A percentile compares a stretch with the other conserved stretches of the same genome.
phyloP scores from a whole-genome alignment of 2,113 vertebrate species.

The Lutjanus erythropterus region DNA sequence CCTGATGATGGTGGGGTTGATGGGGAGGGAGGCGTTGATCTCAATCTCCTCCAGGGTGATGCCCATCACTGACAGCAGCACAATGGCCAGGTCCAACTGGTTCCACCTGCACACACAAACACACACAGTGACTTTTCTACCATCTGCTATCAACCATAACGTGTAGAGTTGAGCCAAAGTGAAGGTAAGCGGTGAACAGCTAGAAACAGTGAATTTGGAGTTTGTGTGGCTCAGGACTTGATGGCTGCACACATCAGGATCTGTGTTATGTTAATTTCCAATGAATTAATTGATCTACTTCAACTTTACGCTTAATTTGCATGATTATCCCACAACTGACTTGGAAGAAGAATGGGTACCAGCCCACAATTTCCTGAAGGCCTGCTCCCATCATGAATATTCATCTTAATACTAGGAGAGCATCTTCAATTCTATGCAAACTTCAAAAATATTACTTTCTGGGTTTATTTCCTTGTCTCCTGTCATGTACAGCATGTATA shows the following conservation, averaged over 20 bases:
- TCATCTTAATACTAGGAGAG: slow-evolving; percentile 26
- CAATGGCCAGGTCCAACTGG: slow-evolving; percentile 96
- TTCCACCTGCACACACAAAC: slow-evolving; percentile 90
- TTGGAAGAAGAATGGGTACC: slow-evolving; percentile 32
- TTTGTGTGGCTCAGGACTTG: slow-evolving; percentile 1
- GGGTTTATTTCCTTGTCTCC: too few relatives aligned
- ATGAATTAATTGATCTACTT: slow-evolving; percentile 65
- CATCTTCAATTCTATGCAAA: neutral
- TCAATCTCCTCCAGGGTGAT: slow-evolving; percentile 98
- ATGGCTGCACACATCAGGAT: slow-evolving; percentile 4
- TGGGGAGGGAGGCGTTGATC: slow-evolving; percentile 96
- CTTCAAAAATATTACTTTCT: neutral
- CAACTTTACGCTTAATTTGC: slow-evolving; percentile 42
- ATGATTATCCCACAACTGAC: slow-evolving; percentile 19
- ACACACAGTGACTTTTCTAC: neutral
- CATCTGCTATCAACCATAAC: neutral
- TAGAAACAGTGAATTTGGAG: neutral
- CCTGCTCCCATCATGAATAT: slow-evolving; percentile 54
- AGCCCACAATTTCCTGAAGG: slow-evolving; percentile 30
- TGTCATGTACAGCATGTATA: neutral
- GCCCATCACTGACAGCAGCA: slow-evolving; percentile 97
- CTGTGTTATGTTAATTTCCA: slow-evolving; percentile 47
- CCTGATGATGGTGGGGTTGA: slow-evolving; percentile 98
- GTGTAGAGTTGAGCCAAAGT: neutral
- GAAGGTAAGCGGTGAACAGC: neutral